Percentiles rank a stretch among this genome's conserved stretches.
Evolutionary conservation across 2,113 vertebrate species (phyloP).

Genomic region (Gnathonemus echidnorhynchus): DNA sequence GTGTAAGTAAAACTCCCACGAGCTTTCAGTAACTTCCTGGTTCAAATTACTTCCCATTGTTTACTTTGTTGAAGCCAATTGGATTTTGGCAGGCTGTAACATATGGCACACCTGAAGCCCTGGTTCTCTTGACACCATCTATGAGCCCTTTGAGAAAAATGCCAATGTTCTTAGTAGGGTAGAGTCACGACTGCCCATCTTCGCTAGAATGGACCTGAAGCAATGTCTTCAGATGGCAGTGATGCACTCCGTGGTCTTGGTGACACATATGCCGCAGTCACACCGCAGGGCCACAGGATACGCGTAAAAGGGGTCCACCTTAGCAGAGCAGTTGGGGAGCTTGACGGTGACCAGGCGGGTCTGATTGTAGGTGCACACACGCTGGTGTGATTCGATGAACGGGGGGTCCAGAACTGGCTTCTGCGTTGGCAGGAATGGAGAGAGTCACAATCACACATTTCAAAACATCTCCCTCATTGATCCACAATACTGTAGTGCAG

Average conservation of each 20-base stretch:
- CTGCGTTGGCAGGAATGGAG: slow-evolving; percentile 43
- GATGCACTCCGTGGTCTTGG: slow-evolving; percentile 78
- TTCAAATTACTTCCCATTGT: background rate
- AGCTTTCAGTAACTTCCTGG: background rate
- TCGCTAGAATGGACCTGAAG: background rate
- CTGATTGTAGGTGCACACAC: slow-evolving; percentile 84
- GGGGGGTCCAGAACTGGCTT: slow-evolving; percentile 79
- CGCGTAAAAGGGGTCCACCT: slow-evolving; percentile 72
- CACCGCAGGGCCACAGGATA: slow-evolving; percentile 81
- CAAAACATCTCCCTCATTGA: background rate
- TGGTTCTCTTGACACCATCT: background rate
- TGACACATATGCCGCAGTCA: slow-evolving; percentile 74
- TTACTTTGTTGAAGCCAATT: background rate
- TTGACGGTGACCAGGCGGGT: slow-evolving; percentile 70
- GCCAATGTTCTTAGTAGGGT: background rate
- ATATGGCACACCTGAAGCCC: background rate
- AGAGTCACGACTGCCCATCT: background rate
- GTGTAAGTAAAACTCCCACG: no score
- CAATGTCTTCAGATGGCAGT: slow-evolving; percentile 47
- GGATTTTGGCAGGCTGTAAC: background rate
- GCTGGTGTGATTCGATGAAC: slow-evolving; percentile 77
- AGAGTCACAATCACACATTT: background rate
- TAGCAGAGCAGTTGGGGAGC: slow-evolving; percentile 66
- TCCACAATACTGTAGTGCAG: background rate
- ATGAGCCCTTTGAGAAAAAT: background rate